Evolutionary conservation across 2,888 invertebrate genomes (phyloP).

Genomic region (Hoplodrina ambigua): DNA sequence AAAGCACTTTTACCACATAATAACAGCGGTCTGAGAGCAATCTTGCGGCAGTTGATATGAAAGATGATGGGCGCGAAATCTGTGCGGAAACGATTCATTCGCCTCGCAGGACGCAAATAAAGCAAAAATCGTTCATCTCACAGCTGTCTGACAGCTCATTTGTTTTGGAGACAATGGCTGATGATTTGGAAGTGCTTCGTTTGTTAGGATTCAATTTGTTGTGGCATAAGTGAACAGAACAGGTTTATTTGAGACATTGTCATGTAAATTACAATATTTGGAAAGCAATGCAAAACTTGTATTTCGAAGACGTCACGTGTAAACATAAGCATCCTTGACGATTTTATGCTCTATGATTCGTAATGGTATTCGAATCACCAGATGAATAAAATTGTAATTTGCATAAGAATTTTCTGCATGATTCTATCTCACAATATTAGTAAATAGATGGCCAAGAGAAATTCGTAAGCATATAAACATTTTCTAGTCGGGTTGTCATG

Average conservation of each 20-base stretch:
- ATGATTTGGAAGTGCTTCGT: slow-evolving; percentile 18
- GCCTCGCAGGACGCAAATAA: slow-evolving; percentile 50
- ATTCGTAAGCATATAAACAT: not conserved
- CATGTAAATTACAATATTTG: slow-evolving; percentile 1
- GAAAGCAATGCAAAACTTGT: not conserved
- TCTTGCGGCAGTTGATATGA: slow-evolving; percentile 27
- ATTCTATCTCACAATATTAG: not conserved
- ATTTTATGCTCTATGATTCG: no score
- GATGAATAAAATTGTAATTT: slow-evolving; percentile 2
- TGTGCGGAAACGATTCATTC: slow-evolving; percentile 47
- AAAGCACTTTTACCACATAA: slow-evolving; percentile 18
- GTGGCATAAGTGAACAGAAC: not conserved
- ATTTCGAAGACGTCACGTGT: not conserved
- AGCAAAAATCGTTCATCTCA: slow-evolving; percentile 49
- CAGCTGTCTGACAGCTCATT: slow-evolving; percentile 55
- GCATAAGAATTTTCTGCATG: not conserved
- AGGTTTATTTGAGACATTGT: not conserved
- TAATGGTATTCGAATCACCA: not conserved
- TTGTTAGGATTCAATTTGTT: slow-evolving; percentile 17
- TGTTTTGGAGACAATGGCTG: slow-evolving; percentile 44
- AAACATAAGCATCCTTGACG: no score
- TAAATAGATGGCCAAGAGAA: not conserved
- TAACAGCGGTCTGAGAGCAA: slow-evolving; percentile 17
- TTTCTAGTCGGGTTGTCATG: slow-evolving; percentile 15
- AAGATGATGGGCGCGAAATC: slow-evolving; percentile 54